Evolutionary conservation across 2,888 invertebrate species (phyloP).

Genomic region (Micropterix aruncella): DNA sequence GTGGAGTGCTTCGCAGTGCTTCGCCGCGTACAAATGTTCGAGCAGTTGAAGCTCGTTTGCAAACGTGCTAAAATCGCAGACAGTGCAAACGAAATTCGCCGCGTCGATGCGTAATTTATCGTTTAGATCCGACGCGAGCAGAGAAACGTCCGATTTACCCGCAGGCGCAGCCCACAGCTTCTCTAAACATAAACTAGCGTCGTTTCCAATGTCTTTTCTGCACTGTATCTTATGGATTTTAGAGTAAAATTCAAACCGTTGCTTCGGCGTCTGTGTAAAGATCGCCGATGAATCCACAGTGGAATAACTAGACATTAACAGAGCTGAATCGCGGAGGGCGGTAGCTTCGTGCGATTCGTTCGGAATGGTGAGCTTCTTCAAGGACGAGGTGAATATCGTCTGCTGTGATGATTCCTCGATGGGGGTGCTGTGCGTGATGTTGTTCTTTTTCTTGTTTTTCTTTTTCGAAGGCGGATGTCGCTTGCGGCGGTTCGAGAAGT

Average conservation of each 20-base stretch:
- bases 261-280: not conserved
- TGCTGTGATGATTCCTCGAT: not conserved
- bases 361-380: not conserved
- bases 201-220: not conserved
- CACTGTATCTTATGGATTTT: not conserved
- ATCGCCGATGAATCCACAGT: not conserved
- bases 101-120: not conserved
- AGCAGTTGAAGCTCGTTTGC: not conserved
- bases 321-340: not conserved
- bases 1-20: slow-evolving; percentile 30
- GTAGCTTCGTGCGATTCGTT: not conserved
- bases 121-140: not conserved
- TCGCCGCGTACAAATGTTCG: not conserved
- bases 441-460: not conserved
- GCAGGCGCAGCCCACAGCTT: not conserved
- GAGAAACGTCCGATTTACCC: not conserved
- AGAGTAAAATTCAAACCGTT: not conserved
- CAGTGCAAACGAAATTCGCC: not conserved
- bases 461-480: not conserved
- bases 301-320: not conserved
- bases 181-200: not conserved
- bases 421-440: not conserved
- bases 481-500: no score
- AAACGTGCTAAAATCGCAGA: not conserved
- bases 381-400: not conserved